Percentiles rank a stretch among this genome's conserved stretches.
These are phyloP conservation scores for Lagorchestes hirsutus DNA, from an alignment of 2,797 vertebrate genomes.

Conservation along the genomic window DNA sequence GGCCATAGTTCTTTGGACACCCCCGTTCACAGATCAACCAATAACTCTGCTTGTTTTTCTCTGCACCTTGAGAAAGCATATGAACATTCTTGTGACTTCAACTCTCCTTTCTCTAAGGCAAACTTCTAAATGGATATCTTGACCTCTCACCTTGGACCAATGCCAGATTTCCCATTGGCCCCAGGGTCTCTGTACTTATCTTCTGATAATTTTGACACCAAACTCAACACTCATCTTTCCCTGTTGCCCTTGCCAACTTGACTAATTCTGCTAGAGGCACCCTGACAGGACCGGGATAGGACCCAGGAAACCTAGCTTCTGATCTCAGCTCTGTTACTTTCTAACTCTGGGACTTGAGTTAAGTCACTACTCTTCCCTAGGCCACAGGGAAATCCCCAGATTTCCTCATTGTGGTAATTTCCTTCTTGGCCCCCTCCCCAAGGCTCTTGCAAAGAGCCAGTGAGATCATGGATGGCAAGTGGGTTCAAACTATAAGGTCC, in stretches of 20 bases:
- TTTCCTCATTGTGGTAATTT: neutral
- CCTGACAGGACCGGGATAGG: neutral
- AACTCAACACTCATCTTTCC: neutral
- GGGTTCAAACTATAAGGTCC: neutral
- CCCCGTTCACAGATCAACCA: conserved; percentile 37
- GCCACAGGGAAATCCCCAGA: neutral
- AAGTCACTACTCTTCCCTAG: neutral
- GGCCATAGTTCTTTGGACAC: conserved; percentile 41
- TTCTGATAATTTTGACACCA: neutral
- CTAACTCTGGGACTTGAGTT: neutral
- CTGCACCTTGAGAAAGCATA: conserved; percentile 16
- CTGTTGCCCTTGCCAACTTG: neutral
- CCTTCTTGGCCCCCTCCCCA: neutral
- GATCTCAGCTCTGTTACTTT: neutral
- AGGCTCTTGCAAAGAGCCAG: neutral
- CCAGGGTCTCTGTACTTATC: conserved; percentile 14
- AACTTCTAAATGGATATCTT: neutral
- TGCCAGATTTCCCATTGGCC: conserved; percentile 25
- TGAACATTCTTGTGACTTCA: conserved; percentile 22
- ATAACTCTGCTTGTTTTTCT: conserved; percentile 42
- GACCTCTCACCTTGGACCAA: neutral
- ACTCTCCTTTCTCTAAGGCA: neutral
- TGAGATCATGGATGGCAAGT: neutral
- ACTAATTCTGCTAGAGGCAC: neutral
- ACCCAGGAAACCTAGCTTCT: neutral